phyloP scores from a whole-genome alignment of 1,140 invertebrate genomes.

The Gonioctena quinquepunctata region DNA sequence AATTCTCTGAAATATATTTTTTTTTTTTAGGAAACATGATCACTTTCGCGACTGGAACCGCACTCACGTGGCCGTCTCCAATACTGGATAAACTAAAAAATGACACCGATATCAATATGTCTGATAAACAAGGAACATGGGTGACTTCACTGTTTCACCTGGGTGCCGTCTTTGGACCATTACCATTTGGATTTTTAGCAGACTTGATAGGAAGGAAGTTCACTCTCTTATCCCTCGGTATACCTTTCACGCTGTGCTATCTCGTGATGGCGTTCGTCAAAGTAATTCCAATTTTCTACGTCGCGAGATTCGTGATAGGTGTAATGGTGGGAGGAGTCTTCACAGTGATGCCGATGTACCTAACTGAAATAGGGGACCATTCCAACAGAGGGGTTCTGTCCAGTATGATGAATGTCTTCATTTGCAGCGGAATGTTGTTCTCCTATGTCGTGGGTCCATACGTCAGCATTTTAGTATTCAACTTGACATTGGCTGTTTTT shows the following conservation, averaged over 20 bases:
- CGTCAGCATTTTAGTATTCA: constrained; percentile 60
- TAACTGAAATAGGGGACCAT: constrained; percentile 58
- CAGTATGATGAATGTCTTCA: constrained; percentile 37
- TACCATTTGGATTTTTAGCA: constrained; percentile 49
- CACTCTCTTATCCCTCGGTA: constrained; percentile 55
- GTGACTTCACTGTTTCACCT: constrained; percentile 67
- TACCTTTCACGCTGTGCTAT: constrained; percentile 32
- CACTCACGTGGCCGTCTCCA: constrained; percentile 74
- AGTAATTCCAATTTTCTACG: constrained; percentile 71
- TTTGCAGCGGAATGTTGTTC: constrained; percentile 38
- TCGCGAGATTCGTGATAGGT: constrained; percentile 57
- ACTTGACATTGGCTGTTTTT: constrained; percentile 56
- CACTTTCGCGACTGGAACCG: constrained; percentile 64
- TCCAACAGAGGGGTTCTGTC: constrained; percentile 39
- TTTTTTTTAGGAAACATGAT: constrained; percentile 71
- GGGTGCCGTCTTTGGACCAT: constrained; percentile 66
- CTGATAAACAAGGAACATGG: constrained; percentile 24
- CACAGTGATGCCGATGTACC: constrained; percentile 59
- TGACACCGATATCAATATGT: constrained; percentile 30
- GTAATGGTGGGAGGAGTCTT: constrained; percentile 57
- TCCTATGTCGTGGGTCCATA: constrained; percentile 65
- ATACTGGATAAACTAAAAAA: constrained; percentile 46
- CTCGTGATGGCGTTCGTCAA: constrained; percentile 60
- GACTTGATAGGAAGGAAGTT: constrained; percentile 57
- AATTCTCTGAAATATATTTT: too few species aligned